Base-by-base conservation (phyloP, 2,113 vertebrate genomes). In the Mirounga angustirostris region DNA sequence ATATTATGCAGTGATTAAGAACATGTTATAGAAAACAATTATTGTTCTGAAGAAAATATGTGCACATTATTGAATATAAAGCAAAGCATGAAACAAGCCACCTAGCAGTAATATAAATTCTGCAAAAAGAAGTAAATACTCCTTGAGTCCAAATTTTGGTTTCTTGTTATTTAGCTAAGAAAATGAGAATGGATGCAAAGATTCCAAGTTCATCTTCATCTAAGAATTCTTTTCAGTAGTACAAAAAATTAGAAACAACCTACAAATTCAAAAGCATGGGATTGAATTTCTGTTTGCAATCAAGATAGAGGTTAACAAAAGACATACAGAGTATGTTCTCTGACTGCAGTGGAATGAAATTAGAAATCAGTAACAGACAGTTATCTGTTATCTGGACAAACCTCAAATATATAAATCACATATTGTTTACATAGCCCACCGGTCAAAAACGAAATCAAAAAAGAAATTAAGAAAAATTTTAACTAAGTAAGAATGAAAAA, bases 401-500 rank as follows among this genome's bases (percentile, higher is more conserved):
- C 2, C 28, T 24, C 11, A 80, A 78, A 91, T 84, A 69, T 56
- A 63, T 59, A 90, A 91, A 67, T 79, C 59, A 71, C n/a, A 78
- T 5, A 80, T 59, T 59, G 58, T 50, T 22, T 73, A 87, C 36
- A 46, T 65, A 89, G 65, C 67, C 4, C 10, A 40, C 67, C 10
- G 46, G 10, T 61, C 40, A n/a, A 30, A 90, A 76, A 58, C n/a
- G 3, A 92, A 94, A 19, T 40, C 7, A 69, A 28, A 74, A 67
- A 83, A 9, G 6, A 97, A 96, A 83, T 86, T 87, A 50, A 13
- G 16, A 87, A 85, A 59, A 80, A 26, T 4, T 56, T 52, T 88
- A 67, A 67, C 26, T 92, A 58, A 85, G 80, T n/a, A 67, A 85
- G 73, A 95, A 59, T 92, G 16, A 89, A 92, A 89, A 30, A 83